Percentiles rank a stretch among this genome's conserved stretches.
phyloP scores from a whole-genome alignment of 1,140 invertebrate genomes.

The Tetramorium simillimum region DNA sequence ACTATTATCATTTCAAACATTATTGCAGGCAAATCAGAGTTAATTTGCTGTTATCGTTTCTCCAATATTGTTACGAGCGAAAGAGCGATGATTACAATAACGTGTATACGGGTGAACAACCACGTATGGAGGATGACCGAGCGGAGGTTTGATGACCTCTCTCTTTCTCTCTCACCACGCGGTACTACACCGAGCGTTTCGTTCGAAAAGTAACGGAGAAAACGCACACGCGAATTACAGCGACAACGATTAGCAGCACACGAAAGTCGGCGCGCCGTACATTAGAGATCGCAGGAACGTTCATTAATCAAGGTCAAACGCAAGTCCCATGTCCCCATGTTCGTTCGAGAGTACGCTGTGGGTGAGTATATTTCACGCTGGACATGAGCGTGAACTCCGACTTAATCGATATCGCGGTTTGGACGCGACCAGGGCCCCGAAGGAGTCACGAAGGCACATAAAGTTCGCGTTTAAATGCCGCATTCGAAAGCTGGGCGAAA shows the following conservation, averaged over 20 bases:
- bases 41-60: not conserved
- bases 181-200: not conserved
- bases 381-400: slow-evolving; percentile 1
- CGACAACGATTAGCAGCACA: not conserved
- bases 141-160: slow-evolving; percentile 28
- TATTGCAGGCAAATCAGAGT: not conserved
- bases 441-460: not conserved
- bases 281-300: slow-evolving; percentile 1
- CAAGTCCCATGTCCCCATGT: slow-evolving; percentile 7
- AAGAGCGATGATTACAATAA: not conserved
- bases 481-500: slow-evolving; percentile 25
- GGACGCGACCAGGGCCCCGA: not conserved
- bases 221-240: slow-evolving; percentile 15
- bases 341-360: not conserved
- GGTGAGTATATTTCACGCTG: not conserved
- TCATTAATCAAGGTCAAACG: slow-evolving; percentile 10
- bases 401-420: slow-evolving; percentile 16
- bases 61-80: not conserved
- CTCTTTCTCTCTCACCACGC: not conserved
- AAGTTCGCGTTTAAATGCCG: not conserved
- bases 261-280: not conserved
- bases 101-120: not conserved
- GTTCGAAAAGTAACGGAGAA: slow-evolving; percentile 35
- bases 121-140: not conserved
- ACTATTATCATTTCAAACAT: not conserved